Evolutionary conservation across 53 echinoderm and acorn worm species (phyloP), one percentile per base, ranked within the genome.

Genomic region (Holothuria leucospilota): DNA sequence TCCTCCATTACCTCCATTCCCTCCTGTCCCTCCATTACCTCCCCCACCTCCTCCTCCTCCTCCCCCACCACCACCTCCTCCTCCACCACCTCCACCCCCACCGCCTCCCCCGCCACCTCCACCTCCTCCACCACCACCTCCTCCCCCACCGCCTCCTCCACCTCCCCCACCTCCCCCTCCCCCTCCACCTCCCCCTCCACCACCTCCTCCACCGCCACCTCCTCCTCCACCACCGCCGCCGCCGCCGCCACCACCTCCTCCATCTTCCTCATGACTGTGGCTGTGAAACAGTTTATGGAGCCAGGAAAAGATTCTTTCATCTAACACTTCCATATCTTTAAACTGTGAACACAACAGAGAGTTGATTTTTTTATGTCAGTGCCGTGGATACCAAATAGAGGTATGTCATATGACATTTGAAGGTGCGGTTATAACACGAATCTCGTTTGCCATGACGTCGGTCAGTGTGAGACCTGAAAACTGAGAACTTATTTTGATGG

Each of bases 241-340:
- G 28, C 71, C 77, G 1, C 56, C 51, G 0, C 78, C 52, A 26
- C 78, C 53, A 0, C 78, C 78, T 0, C 78, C 58, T 20, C 81
- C 61, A 8, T 38, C 63, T 21, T 60, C 63, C 8, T 60, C 60
- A 34, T 1, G 3, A 60, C 61, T 39, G 58, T 18, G 15, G 15
- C 60, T 60, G 58, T 72, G 72, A 24, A 72, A 42, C 23, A 72
- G 40, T 39, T 72, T 72, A 34, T 72, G 46, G 46, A 72, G 39
- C 72, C 72, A 72, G 13, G 72, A 72, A 20, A 72, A 72, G 12
- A 72, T 8, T 72, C 72, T 72, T 23, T 72, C 42, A 20, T 72
- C 46, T 72, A 72, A 18, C 4, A 56, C 56, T 56, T 56, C 16
- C 18, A 16, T 56, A 56, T 56, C 56, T 9, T 56, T 56, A 18